Base-by-base conservation (phyloP, 1,140 invertebrate species). In the Ditylenchus dipsaci region DNA sequence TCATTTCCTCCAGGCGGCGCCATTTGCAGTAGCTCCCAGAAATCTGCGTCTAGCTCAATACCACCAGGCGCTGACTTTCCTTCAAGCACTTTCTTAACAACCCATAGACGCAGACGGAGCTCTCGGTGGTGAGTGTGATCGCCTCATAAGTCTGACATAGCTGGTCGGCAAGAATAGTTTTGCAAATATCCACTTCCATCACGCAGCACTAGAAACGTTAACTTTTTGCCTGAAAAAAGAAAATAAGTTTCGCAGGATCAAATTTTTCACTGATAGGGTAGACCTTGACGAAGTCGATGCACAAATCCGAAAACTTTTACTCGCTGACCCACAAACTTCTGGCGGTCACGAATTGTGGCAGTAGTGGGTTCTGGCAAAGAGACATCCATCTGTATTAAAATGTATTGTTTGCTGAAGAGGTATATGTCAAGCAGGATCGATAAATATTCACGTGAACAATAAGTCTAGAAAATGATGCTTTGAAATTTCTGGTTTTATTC, bases 1-100 rank as follows among this genome's bases (percentile, higher is more conserved):
- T 99, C 96, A 66, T 94, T 92, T 26, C 96, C 96, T 65, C 96
- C 96, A 11, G 95, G 88, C n/a, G 94, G 94, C 0, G 95, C 90
- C 5, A 89, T 79, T 0, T 92, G 91, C 73, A 98, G 88, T 33
- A 97, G 79, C 17, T 30, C n/a, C 38, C 59, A 99, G 84, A 89
- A 98, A 86, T 99, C 96, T 0, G 90, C 93, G 33, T 86, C 84
- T 73, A 99, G 71, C 86, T 99, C 96, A 84, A 97, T 91, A 23
- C 91, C 91, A 63, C 91, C 93, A n/a, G 94, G 93, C 53, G 96
- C 95, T 89, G 86, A 89, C 86, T 97, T 94, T 64, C 93, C 94
- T 84, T 93, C 91, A 0, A 93, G 93, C 7, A 97, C 88, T 75
- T 87, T 83, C 78, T 89, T 88, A 0, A 95, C 88, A 7, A 75